Evolutionary conservation across 1,140 invertebrate genomes (phyloP).

Genomic region (Zaprionus inermis): DNA sequence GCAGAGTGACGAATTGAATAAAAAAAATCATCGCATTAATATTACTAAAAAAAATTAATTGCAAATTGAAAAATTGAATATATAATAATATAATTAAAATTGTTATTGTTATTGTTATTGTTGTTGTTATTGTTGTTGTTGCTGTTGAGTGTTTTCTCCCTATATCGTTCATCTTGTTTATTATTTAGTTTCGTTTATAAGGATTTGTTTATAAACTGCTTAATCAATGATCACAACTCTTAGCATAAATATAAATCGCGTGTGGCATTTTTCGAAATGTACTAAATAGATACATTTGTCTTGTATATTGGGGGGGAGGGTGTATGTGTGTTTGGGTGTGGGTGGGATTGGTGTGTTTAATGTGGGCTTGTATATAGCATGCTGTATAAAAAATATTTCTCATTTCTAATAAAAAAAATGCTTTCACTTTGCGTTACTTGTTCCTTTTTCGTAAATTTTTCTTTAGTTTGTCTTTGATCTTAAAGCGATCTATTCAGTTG

Average conservation of each 20-base stretch:
- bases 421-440: constrained; percentile 21
- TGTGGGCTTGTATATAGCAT: not conserved
- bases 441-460: constrained; percentile 4
- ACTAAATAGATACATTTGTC: constrained; percentile 42
- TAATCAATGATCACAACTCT: constrained; percentile 84
- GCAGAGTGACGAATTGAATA: constrained; percentile 20
- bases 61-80: constrained; percentile 55
- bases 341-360: constrained; percentile 6
- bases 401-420: constrained; percentile 12
- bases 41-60: constrained; percentile 21
- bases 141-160: constrained; percentile 25
- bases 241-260: constrained; percentile 82
- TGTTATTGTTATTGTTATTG: constrained; percentile 31
- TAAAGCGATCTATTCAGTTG: not conserved
- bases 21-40: constrained; percentile 16
- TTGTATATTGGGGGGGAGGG: constrained; percentile 53
- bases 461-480: constrained; percentile 22
- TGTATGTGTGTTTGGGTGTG: constrained; percentile 36
- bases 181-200: constrained; percentile 56
- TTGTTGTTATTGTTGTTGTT: constrained; percentile 31
- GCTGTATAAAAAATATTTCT: constrained; percentile 47
- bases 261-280: constrained; percentile 60
- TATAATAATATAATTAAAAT: constrained; percentile 33
- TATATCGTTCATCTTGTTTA: constrained; percentile 42
- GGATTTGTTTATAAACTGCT: constrained; percentile 70